Conservation (phyloP, 2,113 vertebrate species). For the Promerops cafer region DNA sequence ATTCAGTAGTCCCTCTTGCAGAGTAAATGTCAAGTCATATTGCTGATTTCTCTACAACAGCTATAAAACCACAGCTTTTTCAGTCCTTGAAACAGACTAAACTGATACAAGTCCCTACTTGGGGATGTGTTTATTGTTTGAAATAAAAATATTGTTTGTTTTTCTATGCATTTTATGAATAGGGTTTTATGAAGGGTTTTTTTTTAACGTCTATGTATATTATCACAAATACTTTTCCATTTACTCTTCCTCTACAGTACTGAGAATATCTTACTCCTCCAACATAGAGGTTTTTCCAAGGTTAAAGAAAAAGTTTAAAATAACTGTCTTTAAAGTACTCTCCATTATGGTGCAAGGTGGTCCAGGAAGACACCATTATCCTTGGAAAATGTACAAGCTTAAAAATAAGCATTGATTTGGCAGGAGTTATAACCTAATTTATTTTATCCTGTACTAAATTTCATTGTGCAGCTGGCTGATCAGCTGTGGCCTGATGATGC, state of each 20-base stretch:
- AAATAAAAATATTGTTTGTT: not conserved
- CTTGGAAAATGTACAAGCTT: not conserved
- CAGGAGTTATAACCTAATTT: not conserved
- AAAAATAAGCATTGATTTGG: conserved; percentile 30
- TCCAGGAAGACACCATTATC: not conserved
- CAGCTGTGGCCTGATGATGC: conserved; percentile 31
- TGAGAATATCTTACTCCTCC: not conserved
- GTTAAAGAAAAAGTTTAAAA: not conserved
- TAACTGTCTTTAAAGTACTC: not conserved
- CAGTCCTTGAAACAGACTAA: not conserved
- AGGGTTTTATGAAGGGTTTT: not conserved
- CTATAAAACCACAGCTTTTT: not conserved
- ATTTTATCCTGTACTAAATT: conserved; percentile 7
- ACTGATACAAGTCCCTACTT: not conserved
- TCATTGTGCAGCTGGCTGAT: conserved; percentile 35
- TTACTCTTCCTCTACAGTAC: not conserved
- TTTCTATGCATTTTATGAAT: not conserved
- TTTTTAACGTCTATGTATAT: not conserved
- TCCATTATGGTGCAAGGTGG: not conserved
- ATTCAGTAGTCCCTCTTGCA: not conserved
- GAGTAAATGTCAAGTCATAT: not conserved
- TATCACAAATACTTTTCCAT: not conserved
- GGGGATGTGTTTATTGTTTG: not conserved
- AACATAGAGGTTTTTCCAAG: not conserved
- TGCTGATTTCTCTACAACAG: not conserved